Base-by-base conservation (phyloP, 2,113 vertebrate species). In the Castor canadensis region DNA sequence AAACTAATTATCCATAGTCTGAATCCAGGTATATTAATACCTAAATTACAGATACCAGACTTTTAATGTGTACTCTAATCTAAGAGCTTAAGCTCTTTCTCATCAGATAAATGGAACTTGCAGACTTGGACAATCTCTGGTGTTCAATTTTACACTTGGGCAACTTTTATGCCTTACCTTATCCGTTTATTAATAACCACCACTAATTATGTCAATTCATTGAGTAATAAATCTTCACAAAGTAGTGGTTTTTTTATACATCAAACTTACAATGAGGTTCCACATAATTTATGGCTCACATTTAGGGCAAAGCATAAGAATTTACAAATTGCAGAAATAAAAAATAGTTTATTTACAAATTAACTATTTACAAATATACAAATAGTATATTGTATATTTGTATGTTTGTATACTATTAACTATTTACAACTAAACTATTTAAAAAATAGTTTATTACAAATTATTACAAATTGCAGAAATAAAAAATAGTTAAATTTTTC, bases 51-150 rank as follows among this genome's bases (percentile, higher is more conserved):
- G 47, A 20, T 35, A 49, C 19, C 38, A 56, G 45, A 71, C 45
- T 87, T 94, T 54, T 67, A 94, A 71, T 83, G 30, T 19, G 86
- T 52, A 82, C 28, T 79, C 1, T 81, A 71, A 96, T 71, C 24
- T 62, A 80, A 69, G 45, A 69, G 6, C 86, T 92, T 92, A 94
- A 80, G 64, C 47, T 87, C 47, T 90, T 96, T 93, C 22, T 91
- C 72, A 95, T 87, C 81, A 85, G 80, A 77, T 52, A 92, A 94
- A 67, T 72, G 49, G 80, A 96, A 92, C 73, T 32, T 95, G 16
- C 28, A 92, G 19, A 84, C 60, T 67, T 24, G 30, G 90, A 64
- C 69, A 66, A 60, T 93, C 84, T 84, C 72, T 35, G 6, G 66
- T 87, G 60, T 67, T 87, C 71, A 62, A 13, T 85, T 94, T 96